Evolutionary conservation across 1,140 invertebrate species (phyloP).

Genomic region (Solenopsis fugax): DNA sequence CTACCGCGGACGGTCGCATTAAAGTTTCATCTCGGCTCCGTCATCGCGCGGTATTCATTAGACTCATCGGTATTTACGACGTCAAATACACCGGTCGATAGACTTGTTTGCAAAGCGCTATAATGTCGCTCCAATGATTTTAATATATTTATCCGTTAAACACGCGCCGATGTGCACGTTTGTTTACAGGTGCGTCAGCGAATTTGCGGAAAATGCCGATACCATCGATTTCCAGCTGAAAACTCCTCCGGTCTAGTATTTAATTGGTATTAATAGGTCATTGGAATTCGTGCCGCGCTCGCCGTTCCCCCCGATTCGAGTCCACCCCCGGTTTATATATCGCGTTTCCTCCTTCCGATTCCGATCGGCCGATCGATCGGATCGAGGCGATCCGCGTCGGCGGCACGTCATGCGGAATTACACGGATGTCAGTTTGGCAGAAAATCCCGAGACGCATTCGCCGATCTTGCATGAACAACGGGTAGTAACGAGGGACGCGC

Average conservation of each 20-base stretch:
- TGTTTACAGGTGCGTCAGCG: constrained; percentile 54
- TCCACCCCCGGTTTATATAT: neutral
- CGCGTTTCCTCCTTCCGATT: constrained; percentile 5
- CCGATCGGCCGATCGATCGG: constrained; percentile 1
- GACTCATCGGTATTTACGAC: constrained; percentile 34
- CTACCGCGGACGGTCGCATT: neutral
- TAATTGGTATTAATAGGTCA: constrained; percentile 60
- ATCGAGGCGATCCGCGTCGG: constrained; percentile 11
- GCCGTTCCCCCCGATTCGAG: neutral
- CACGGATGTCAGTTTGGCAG: constrained; percentile 23
- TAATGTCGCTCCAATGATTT: constrained; percentile 49
- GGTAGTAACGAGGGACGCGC: constrained; percentile 25
- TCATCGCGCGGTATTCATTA: constrained; percentile 37
- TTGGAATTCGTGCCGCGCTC: constrained; percentile 46
- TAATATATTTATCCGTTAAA: constrained; percentile 62
- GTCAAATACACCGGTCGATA: constrained; percentile 33
- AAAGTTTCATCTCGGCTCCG: neutral
- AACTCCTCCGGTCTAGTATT: constrained; percentile 37
- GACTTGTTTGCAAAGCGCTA: constrained; percentile 38
- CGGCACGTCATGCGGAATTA: constrained; percentile 10
- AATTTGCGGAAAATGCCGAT: constrained; percentile 53
- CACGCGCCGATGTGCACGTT: constrained; percentile 29
- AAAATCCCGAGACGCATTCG: constrained; percentile 38
- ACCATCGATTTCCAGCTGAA: constrained; percentile 39
- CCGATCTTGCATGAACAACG: constrained; percentile 49